These are phyloP conservation scores for Cariama cristata DNA, from an alignment of 2,113 vertebrate species.

Conservation along the genomic window DNA sequence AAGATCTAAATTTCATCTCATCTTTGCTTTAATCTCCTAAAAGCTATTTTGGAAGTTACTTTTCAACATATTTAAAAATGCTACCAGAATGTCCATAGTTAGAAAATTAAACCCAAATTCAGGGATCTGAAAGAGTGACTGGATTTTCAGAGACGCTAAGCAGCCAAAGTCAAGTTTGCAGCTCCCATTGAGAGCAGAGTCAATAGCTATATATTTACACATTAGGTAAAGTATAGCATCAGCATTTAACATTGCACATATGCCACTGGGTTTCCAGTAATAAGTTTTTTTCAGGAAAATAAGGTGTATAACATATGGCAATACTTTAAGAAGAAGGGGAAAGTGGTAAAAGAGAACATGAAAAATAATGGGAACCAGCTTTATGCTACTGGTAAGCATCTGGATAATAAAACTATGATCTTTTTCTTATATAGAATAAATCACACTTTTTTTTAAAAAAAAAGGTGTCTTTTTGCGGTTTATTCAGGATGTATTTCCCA, in stretches of 20 bases:
- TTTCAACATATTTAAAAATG: neutral
- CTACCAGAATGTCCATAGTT: neutral
- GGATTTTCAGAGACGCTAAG: neutral
- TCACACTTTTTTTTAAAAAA: neutral
- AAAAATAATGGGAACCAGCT: conserved; percentile 52
- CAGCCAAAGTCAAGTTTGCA: neutral
- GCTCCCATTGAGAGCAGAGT: neutral
- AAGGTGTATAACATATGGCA: neutral
- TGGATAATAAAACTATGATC: neutral
- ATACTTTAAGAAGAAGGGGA: neutral
- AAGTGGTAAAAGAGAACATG: neutral
- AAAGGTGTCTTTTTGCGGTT: neutral
- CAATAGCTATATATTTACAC: neutral
- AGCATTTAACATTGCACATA: neutral
- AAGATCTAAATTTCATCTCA: neutral
- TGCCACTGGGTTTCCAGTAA: neutral
- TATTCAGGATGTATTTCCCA: conserved; percentile 22
- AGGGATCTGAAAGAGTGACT: neutral
- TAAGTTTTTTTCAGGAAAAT: conserved; percentile 29
- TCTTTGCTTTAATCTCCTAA: neutral
- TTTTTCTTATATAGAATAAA: neutral
- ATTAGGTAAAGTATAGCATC: neutral
- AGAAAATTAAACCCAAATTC: neutral
- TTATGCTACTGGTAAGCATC: conserved; percentile 53
- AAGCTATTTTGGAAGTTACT: neutral